Percentiles rank a stretch among this genome's conserved stretches.
Evolutionary conservation across 2,113 vertebrate genomes (phyloP).

Genomic region (Scomber colias): DNA sequence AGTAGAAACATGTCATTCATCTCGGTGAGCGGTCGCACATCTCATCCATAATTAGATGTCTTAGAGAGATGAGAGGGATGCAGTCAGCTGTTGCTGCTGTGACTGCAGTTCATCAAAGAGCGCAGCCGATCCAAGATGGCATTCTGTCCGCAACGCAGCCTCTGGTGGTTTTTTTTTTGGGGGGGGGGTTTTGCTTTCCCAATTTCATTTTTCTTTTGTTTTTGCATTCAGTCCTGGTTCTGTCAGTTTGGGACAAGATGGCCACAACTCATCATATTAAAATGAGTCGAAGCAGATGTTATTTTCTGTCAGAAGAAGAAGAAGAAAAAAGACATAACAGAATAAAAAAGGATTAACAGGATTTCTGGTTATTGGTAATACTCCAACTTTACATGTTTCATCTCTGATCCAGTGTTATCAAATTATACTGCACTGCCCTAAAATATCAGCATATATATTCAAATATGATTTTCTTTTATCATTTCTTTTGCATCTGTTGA

Average conservation of each 20-base stretch:
- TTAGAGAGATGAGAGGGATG: conserved; percentile 52
- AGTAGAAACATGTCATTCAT: conserved; percentile 57
- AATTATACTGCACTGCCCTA: no score
- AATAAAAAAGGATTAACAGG: no score
- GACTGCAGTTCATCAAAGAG: conserved; percentile 32
- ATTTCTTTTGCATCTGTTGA: no score
- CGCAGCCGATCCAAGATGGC: conserved; percentile 22
- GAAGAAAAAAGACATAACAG: no score
- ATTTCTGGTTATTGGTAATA: no score
- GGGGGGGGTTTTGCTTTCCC: background rate
- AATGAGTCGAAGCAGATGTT: no score
- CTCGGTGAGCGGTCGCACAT: conserved; percentile 30
- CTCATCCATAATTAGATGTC: conserved; percentile 66
- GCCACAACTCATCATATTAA: no score
- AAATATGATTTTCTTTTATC: no score
- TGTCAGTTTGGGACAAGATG: background rate
- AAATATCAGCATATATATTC: no score
- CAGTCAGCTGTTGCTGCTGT: conserved; percentile 38
- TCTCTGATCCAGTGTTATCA: no score
- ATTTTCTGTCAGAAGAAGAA: no score
- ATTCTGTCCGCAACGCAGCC: conserved; percentile 10
- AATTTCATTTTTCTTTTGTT: background rate
- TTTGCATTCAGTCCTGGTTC: background rate
- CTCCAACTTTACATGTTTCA: no score
- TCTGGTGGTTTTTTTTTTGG: background rate